These are phyloP conservation scores for Protonemura montana DNA, from an alignment of 2,888 invertebrate genomes.

Conservation along the genomic window DNA sequence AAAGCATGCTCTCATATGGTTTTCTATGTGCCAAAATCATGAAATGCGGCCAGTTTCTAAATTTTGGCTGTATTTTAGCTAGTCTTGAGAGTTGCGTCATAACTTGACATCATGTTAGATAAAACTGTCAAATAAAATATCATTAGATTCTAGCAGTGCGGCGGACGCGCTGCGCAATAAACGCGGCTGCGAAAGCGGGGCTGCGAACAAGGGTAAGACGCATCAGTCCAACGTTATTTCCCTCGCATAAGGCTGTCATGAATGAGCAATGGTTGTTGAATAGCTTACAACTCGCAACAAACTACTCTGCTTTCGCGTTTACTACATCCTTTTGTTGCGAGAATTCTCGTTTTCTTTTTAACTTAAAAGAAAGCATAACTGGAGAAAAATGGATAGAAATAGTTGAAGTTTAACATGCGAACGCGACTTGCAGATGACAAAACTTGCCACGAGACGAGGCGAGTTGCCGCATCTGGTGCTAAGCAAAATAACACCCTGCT, in stretches of 20 bases:
- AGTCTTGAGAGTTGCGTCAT: conserved; percentile 22
- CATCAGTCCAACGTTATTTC: conserved; percentile 32
- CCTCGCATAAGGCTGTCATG: conserved; percentile 40
- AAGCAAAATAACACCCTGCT: not conserved
- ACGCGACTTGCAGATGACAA: conserved; percentile 24
- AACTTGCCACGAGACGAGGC: conserved; percentile 16
- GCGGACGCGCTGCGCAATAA: not conserved
- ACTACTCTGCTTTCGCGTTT: conserved; percentile 33
- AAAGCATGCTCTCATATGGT: not conserved
- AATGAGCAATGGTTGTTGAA: conserved; percentile 44
- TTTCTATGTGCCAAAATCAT: not conserved
- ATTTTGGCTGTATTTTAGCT: conserved; percentile 12
- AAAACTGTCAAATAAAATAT: conserved; percentile 33
- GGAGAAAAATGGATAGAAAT: conserved; percentile 34
- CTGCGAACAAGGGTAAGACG: not conserved
- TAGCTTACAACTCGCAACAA: conserved; percentile 34
- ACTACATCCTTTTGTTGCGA: conserved; percentile 37
- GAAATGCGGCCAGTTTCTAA: not conserved
- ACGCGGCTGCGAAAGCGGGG: not conserved
- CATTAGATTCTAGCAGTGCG: conserved; percentile 23
- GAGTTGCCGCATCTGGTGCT: not conserved
- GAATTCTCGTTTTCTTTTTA: conserved; percentile 39
- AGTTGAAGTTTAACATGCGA: conserved; percentile 39
- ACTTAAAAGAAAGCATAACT: conserved; percentile 39
- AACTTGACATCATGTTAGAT: not conserved